These are phyloP conservation scores for Hypomecis punctinalis DNA, from an alignment of 2,888 invertebrate species.

Conservation along the genomic window DNA sequence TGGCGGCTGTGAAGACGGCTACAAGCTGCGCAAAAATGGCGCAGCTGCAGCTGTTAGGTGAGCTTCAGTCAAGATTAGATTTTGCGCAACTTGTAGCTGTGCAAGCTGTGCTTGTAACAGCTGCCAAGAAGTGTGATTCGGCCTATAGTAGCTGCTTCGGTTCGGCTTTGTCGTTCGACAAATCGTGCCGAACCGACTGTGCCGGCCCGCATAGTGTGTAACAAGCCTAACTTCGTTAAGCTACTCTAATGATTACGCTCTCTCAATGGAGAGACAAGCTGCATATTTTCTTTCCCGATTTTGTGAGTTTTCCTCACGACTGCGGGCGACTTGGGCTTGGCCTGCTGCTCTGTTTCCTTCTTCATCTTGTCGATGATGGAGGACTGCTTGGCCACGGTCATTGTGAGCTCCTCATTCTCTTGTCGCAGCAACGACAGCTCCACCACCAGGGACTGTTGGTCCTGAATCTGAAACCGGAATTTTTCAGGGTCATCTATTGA, in stretches of 20 bases:
- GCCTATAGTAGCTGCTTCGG: too few species aligned
- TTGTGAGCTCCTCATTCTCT: constrained; percentile 77
- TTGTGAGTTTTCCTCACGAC: constrained; percentile 69
- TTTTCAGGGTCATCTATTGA: background rate
- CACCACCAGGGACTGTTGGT: constrained; percentile 78
- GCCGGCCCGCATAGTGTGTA: too few species aligned
- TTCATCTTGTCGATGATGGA: constrained; percentile 77
- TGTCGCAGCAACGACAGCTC: constrained; percentile 78
- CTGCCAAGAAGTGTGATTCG: too few species aligned
- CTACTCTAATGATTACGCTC: constrained; percentile 68
- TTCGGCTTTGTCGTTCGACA: too few species aligned
- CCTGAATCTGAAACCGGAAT: constrained; percentile 69
- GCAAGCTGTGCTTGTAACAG: too few species aligned
- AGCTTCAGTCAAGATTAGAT: too few species aligned
- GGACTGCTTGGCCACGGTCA: constrained; percentile 75
- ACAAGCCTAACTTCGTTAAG: background rate
- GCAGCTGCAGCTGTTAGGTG: too few species aligned
- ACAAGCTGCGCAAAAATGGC: too few species aligned
- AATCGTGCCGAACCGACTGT: too few species aligned
- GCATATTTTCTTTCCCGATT: constrained; percentile 78
- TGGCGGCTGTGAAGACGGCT: too few species aligned
- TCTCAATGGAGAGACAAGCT: constrained; percentile 73
- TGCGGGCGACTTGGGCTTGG: constrained; percentile 75
- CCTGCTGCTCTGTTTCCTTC: constrained; percentile 68
- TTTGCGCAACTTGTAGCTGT: too few species aligned